Evolutionary conservation across 37 sponge, comb jelly and placozoan genomes (phyloP), one percentile per base, ranked within the genome.

Genomic region (Halisarca cf. caerulea): DNA sequence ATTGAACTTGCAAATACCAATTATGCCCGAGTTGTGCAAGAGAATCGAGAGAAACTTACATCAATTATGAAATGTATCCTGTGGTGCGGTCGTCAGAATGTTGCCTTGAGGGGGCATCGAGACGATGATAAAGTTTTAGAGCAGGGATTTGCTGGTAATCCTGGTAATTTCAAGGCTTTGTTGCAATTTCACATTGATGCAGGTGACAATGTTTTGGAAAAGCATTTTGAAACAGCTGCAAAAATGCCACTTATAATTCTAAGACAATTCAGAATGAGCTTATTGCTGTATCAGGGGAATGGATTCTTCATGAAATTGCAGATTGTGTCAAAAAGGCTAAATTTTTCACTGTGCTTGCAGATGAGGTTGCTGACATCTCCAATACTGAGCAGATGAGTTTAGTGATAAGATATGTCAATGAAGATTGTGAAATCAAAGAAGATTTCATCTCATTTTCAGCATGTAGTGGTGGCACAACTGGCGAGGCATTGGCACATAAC

Each of bases 191-290:
- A 58, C 17, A 37, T 35, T 59, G 58, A 80, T 14, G 17, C 81
- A 30, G 71, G 71, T 33, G 81, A 80, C 36, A 32, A 58, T 59
- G 30, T 80, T 59, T 35, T 82, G 68, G 17, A 60, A 38, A 0
- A 59, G 15, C 83, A 82, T 35, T 61, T 82, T 21, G 64, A 27
- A 24, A 64, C 11, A 66, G 42, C 83, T 62, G 32, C 36, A 23
- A 78, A 84, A 84, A 84, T 84, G 73, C 75, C 34, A 41, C 45
- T 24, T 80, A 89, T 61, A 85, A 44, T 23, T 89, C 89, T 53
- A 20, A 58, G 27, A 61, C 42, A 58, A 44, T 53, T 28, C 85
- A 84, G 75, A 75, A 84, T 84, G 75, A 84, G 75, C 57, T 74
- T 25, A 84, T 84, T 75, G 25, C n/a, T 23, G 55, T 84, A n/a